Evolutionary conservation across 2,797 vertebrate species (phyloP).

Genomic region (Eremophila alpestris): DNA sequence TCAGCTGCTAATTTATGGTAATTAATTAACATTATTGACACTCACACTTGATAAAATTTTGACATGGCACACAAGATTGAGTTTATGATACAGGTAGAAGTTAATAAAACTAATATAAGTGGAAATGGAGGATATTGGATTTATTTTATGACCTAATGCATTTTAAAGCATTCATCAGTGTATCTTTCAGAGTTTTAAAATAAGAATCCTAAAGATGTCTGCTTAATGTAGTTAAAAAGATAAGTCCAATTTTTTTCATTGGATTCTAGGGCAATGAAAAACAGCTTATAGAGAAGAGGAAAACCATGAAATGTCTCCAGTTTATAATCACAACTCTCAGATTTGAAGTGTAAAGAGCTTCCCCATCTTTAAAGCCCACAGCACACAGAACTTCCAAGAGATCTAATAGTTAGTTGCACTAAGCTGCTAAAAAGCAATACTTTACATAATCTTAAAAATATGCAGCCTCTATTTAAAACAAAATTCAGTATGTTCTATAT

Average conservation of each 20-base stretch:
- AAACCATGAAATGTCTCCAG: neutral
- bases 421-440: neutral
- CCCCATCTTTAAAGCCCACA: neutral
- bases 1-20: neutral
- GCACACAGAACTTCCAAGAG: neutral
- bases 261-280: neutral
- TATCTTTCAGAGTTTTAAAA: neutral
- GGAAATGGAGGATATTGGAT: neutral
- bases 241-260: neutral
- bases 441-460: slow-evolving; percentile 23
- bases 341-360: neutral
- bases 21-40: neutral
- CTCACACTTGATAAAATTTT: neutral
- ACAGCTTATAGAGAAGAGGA: neutral
- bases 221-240: neutral
- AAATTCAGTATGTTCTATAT: slow-evolving; percentile 9
- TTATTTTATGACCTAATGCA: neutral
- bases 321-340: neutral
- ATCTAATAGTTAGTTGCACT: neutral
- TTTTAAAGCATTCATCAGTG: neutral
- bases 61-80: neutral
- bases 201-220: neutral
- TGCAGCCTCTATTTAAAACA: neutral
- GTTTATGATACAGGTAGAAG: neutral
- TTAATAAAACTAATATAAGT: neutral